Conservation (phyloP, 2,797 vertebrate genomes). For the Tamandua tetradactyla region DNA sequence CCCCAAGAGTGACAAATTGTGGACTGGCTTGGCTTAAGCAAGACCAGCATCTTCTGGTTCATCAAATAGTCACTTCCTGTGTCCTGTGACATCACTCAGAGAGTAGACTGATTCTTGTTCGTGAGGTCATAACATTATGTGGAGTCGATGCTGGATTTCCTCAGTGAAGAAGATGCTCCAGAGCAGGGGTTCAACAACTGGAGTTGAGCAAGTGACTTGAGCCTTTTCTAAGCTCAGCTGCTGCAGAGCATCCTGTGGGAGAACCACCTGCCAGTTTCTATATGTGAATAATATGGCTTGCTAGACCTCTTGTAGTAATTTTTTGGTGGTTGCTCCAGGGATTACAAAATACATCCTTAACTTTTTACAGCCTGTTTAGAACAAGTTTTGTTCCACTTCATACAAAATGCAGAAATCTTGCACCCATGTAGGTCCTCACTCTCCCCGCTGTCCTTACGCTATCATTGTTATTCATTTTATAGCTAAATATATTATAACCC, state of each 20-base stretch:
- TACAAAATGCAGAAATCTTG: background rate
- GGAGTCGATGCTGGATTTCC: background rate
- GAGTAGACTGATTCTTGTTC: fast-evolving
- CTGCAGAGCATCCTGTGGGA: background rate
- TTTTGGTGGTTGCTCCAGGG: background rate
- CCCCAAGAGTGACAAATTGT: background rate
- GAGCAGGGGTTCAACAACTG: fast-evolving
- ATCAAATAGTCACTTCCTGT: fast-evolving
- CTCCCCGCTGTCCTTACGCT: background rate
- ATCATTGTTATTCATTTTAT: fast-evolving
- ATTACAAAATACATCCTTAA: background rate
- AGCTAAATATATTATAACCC: background rate
- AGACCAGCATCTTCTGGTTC: background rate
- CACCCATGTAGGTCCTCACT: fast-evolving
- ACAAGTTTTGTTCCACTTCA: fast-evolving
- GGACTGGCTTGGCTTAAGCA: background rate
- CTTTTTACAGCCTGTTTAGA: background rate
- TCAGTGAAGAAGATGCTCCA: fast-evolving
- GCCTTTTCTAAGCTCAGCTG: fast-evolving
- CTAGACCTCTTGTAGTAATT: background rate
- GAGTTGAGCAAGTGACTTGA: background rate
- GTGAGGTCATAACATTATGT: fast-evolving
- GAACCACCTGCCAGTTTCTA: fast-evolving
- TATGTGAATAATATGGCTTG: fast-evolving
- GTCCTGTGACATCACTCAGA: too few relatives aligned